These are phyloP conservation scores for Eilema depressum DNA, from an alignment of 2,888 invertebrate species.

Conservation along the genomic window DNA sequence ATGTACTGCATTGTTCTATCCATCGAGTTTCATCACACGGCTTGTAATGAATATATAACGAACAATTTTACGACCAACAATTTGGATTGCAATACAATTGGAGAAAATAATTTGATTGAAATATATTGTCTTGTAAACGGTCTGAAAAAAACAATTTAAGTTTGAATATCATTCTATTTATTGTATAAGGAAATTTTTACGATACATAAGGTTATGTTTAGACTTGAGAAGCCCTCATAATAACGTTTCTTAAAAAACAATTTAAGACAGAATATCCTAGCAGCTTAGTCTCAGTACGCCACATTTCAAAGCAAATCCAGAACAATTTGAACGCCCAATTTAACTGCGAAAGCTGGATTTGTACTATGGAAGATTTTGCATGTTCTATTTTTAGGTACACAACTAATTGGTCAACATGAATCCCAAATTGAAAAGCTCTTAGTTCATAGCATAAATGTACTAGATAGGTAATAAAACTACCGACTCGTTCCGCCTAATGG, in stretches of 20 bases:
- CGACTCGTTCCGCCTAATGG: conserved; percentile 60
- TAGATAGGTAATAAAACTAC: conserved; percentile 38
- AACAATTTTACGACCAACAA: not conserved
- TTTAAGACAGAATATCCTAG: too few relatives aligned
- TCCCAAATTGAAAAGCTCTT: conserved; percentile 30
- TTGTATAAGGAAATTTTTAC: too few relatives aligned
- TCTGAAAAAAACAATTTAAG: not conserved
- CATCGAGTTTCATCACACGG: not conserved
- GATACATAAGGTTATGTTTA: too few relatives aligned
- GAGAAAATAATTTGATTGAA: not conserved
- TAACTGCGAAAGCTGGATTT: not conserved
- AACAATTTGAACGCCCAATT: not conserved
- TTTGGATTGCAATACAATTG: not conserved
- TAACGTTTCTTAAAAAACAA: too few relatives aligned
- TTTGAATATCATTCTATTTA: too few relatives aligned
- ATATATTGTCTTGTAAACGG: not conserved
- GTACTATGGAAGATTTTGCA: not conserved
- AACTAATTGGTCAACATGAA: conserved; percentile 5
- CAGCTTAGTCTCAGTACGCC: not conserved
- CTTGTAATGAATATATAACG: not conserved
- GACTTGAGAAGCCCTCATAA: too few relatives aligned
- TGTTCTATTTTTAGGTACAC: conserved; percentile 12
- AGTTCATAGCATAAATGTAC: conserved; percentile 37
- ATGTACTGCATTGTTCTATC: not conserved
- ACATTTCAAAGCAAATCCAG: not conserved